A percentile compares a stretch with the other conserved stretches of the same genome.
Evolutionary conservation across 2,888 invertebrate genomes (phyloP).

Genomic region (Anorthoa munda): DNA sequence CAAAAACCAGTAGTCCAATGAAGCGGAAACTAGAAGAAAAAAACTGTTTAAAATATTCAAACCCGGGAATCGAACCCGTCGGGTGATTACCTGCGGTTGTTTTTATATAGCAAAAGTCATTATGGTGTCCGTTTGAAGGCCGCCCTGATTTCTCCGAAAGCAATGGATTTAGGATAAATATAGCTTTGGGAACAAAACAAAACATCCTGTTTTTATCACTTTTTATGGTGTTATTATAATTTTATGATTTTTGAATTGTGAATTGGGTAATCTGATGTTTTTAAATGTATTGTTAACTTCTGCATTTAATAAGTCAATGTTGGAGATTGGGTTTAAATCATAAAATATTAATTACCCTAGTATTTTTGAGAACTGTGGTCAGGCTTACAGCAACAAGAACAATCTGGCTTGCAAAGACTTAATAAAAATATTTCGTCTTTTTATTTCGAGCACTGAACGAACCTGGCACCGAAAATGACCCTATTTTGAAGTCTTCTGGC

Average conservation of each 20-base stretch:
- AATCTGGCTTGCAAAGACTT: too few relatives aligned
- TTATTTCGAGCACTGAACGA: too few relatives aligned
- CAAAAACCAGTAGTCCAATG: constrained; percentile 69
- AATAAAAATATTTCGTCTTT: too few relatives aligned
- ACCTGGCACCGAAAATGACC: too few relatives aligned
- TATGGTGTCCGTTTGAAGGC: constrained; percentile 60
- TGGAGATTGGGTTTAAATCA: neutral
- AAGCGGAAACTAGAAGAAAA: constrained; percentile 60
- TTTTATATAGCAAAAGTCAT: constrained; percentile 63
- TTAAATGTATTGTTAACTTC: neutral
- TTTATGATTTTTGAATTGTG: constrained; percentile 36
- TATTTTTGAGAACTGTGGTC: too few relatives aligned
- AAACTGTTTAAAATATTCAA: constrained; percentile 56
- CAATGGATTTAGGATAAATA: constrained; percentile 53
- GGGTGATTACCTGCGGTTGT: constrained; percentile 68
- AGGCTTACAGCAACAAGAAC: too few relatives aligned
- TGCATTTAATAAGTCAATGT: neutral
- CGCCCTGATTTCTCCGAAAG: constrained; percentile 61
- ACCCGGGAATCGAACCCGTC: constrained; percentile 58
- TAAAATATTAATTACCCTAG: too few relatives aligned
- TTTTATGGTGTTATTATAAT: constrained; percentile 44
- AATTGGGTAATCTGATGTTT: constrained; percentile 13
- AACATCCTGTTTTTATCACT: constrained; percentile 45
- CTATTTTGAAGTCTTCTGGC: too few relatives aligned
- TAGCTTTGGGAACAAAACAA: constrained; percentile 47